A percentile compares a stretch with the other conserved stretches of the same genome.
These are phyloP conservation scores for Oscheius myriophilus DNA, from an alignment of 2,888 invertebrate genomes.

Conservation along the genomic window DNA sequence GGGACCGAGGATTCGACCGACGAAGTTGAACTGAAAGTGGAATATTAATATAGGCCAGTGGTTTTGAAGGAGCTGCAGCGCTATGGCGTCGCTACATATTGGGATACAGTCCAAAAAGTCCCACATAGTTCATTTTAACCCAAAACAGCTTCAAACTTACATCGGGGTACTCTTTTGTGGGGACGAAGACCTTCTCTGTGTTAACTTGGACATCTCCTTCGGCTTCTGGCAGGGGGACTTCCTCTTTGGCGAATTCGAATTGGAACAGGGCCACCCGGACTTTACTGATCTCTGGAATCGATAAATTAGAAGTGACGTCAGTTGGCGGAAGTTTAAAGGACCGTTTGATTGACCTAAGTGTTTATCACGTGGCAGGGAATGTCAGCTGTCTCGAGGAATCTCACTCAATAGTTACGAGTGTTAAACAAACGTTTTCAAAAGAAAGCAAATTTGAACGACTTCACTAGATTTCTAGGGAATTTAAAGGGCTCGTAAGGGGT, in stretches of 20 bases:
- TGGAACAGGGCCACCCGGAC: constrained; percentile 97
- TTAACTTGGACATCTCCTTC: constrained; percentile 80
- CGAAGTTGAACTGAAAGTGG: constrained; percentile 98
- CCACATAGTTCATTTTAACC: not conserved
- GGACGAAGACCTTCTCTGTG: constrained; percentile 99
- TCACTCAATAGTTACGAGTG: not conserved
- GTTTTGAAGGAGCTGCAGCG: not conserved
- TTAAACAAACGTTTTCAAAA: not conserved
- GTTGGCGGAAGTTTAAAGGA: too few relatives aligned
- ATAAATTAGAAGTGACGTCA: not conserved
- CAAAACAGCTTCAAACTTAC: constrained; percentile 78
- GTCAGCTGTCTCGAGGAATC: too few relatives aligned
- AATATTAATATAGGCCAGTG: too few relatives aligned
- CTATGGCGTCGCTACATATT: too few relatives aligned
- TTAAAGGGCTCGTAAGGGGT: too few relatives aligned
- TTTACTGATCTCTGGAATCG: constrained; percentile 89
- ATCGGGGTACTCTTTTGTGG: constrained; percentile 99
- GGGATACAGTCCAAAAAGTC: too few relatives aligned
- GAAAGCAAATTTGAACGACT: too few relatives aligned
- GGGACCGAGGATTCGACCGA: constrained; percentile 98
- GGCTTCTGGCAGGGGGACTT: constrained; percentile 64
- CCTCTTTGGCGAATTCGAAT: constrained; percentile 90
- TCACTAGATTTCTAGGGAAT: too few relatives aligned
- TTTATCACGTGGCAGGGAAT: too few relatives aligned
- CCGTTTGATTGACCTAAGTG: too few relatives aligned